phyloP scores from a whole-genome alignment of 2,797 vertebrate genomes.

The Pangasius djambal region DNA sequence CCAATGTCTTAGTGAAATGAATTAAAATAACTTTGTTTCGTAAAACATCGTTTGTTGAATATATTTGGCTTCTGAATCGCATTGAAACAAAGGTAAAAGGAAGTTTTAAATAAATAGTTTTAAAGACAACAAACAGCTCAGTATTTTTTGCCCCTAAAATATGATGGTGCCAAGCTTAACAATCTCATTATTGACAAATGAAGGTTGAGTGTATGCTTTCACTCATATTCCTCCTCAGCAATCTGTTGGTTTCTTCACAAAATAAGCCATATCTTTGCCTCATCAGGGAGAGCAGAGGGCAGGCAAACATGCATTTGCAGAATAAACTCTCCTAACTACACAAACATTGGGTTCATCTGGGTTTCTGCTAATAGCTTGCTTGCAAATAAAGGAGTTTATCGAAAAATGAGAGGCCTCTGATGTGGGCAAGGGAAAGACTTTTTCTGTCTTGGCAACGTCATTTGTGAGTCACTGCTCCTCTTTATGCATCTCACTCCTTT shows the following conservation, averaged over 20 bases:
- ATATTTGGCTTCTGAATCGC: conserved; percentile 6
- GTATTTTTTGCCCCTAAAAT: conserved; percentile 18
- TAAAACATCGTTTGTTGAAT: not conserved
- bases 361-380: conserved; percentile 50
- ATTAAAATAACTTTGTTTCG: too few relatives aligned
- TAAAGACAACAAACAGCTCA: not conserved
- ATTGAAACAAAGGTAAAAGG: not conserved
- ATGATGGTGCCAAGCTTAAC: conserved; percentile 27
- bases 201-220: conserved; percentile 28
- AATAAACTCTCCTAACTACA: conserved; percentile 51
- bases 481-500: conserved; percentile 24
- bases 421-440: conserved; percentile 21
- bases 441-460: conserved; percentile 21
- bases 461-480: conserved; percentile 38
- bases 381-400: conserved; percentile 46
- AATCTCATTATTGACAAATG: conserved; percentile 47
- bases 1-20: too few relatives aligned
- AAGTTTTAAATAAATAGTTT: not conserved
- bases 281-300: conserved; percentile 43
- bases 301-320: conserved; percentile 45
- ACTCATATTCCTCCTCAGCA: conserved; percentile 36
- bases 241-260: conserved; percentile 36
- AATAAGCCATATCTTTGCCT: conserved; percentile 44
- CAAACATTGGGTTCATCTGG: conserved; percentile 48
- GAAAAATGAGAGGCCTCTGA: conserved; percentile 19